Evolutionary conservation across 2,888 invertebrate genomes (phyloP), one percentile per base, ranked within the genome.

Genomic region (Meteorus cinctellus): DNA sequence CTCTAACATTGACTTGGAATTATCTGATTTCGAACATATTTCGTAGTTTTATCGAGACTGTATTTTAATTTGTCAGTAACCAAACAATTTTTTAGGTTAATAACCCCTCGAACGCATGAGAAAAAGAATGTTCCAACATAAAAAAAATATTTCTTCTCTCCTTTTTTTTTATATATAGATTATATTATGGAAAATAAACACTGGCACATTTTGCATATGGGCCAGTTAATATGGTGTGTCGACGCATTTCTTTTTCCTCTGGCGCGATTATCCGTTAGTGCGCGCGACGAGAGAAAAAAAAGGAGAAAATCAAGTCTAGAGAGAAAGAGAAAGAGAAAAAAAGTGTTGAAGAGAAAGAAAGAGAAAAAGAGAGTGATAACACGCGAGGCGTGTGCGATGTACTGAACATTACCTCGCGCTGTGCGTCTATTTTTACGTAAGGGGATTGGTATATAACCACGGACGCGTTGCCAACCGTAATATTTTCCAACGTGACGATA

Each of bases 341-440:
- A 76, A 77, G 77, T 36, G 36, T 10, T n/a, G n/a, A 34, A 60
- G 55, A 66, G 63, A 45, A 71, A 60, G 74, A 69, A 75, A 71
- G 71, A 66, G 65, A 72, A 73, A 76, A 74, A 77, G 78, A 90
- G 90, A 90, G 90, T 90, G 90, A 90, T 91, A 91, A 91, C 91
- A 90, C 90, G 91, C 90, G 89, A 90, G 90, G 90, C 91, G 91
- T 90, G 90, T 90, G 89, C 90, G 90, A 91, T 90, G 78, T 80
- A 80, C 79, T 81, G 81, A 80, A 80, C 80, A 81, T 81, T 81
- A 81, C 77, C 76, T 55, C 19, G 55, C 55, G 80, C 77, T 77
- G 80, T 82, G 83, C 81, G 82, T 84, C 85, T 87, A 87, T 87
- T 87, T 87, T 87, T 86, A 85, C 84, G 85, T 83, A 82, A 60